Evolutionary conservation across 2,113 vertebrate genomes (phyloP), one percentile per base, ranked within the genome.

Genomic region (Erpornis zantholeuca): DNA sequence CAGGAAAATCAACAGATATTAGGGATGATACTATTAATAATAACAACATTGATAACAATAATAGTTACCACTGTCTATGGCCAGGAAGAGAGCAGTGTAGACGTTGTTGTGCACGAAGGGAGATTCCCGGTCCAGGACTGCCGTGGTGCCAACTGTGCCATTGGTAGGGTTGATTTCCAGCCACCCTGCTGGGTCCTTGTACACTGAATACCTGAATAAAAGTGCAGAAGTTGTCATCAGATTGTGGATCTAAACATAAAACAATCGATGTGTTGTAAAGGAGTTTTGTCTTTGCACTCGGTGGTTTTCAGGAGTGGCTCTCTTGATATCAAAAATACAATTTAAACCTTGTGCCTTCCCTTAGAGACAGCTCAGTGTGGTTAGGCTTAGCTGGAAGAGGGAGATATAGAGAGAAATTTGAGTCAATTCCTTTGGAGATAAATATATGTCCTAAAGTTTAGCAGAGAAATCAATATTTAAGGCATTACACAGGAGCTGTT

Each of bases 141-240:
- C 98, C 0, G 97, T 98, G 71, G 99, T 99, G 98, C 98, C 98
- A 19, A 99, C 97, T 4, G 98, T 99, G 22, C 99, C 99, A 3
- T 98, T 99, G 93, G 99, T 98, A 4, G 99, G 98, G 95, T 99
- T 98, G 82, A 99, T 99, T 45, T 98, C 98, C 86, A 99, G 97
- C 99, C 99, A 99, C 54, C 98, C 98, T 18, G 99, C 99, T 5
- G 99, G 99, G 96, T 99, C 99, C 97, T 98, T 98, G 96, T 98
- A 97, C 64, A 99, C 90, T 3, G 99, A 98, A 59, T 99, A 99
- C 96, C 99, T 99, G 94, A 4, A 79, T 25, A 29, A 45, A 92
- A 59, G 78, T 3, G 88, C 3, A 89, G 44, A 42, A 29, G 16
- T 33, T 40, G 66, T 40, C 5, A 31, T 33, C 45, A 81, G 53